Conservation (phyloP, 2,888 invertebrate genomes). For the Priocnemis perturbator region DNA sequence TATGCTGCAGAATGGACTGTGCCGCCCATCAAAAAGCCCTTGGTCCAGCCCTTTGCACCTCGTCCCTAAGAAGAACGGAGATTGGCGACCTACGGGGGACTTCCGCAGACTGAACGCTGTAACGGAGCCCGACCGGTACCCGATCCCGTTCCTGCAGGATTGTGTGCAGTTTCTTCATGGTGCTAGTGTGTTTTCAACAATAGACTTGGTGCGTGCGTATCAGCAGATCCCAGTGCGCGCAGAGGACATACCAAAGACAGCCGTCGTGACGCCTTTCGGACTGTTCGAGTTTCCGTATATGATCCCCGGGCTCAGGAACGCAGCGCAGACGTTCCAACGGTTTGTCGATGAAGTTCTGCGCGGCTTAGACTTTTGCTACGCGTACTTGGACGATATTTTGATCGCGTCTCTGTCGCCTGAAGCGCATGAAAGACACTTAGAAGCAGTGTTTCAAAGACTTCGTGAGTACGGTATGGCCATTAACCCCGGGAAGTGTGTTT, state of each 20-base stretch:
- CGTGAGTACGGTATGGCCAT: neutral
- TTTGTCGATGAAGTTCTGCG: neutral
- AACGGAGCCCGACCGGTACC: slow-evolving; percentile 61
- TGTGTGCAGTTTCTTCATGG: slow-evolving; percentile 17
- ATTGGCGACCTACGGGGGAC: slow-evolving; percentile 66
- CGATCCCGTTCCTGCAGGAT: slow-evolving; percentile 38
- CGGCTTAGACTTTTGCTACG: neutral
- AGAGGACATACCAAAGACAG: neutral
- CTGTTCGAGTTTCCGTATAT: neutral
- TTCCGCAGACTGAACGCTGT: slow-evolving; percentile 59
- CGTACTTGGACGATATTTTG: neutral
- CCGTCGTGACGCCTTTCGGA: too few species aligned
- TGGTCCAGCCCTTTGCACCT: slow-evolving; percentile 61
- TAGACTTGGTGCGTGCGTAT: slow-evolving; percentile 22
- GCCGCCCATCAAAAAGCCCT: slow-evolving; percentile 48
- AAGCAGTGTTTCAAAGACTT: neutral
- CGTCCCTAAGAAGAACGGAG: slow-evolving; percentile 54
- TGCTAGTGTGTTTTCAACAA: slow-evolving; percentile 22
- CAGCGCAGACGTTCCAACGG: slow-evolving; percentile 11
- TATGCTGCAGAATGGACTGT: slow-evolving; percentile 53
- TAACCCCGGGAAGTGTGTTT: neutral
- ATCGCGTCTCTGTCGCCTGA: neutral
- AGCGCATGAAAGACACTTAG: neutral
- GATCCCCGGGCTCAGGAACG: slow-evolving; percentile 50
- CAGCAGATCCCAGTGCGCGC: slow-evolving; percentile 16